These are phyloP conservation scores for Neodiprion lecontei DNA, from an alignment of 1,140 invertebrate species.

Conservation along the genomic window DNA sequence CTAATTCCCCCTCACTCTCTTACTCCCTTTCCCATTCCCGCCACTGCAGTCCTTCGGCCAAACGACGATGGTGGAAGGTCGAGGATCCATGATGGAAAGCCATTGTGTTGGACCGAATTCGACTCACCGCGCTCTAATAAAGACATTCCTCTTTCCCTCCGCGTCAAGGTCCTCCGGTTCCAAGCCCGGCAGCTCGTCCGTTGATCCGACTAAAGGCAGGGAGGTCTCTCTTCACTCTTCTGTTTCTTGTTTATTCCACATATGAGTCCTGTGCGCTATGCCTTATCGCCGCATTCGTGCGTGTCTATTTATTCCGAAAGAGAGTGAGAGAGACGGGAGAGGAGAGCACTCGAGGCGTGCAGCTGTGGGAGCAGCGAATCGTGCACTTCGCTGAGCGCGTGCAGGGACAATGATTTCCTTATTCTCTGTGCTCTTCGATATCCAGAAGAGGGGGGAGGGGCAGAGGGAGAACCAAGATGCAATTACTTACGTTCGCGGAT, in stretches of 20 bases:
- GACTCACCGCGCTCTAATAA: slow-evolving; percentile 49
- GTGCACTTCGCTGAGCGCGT: not conserved
- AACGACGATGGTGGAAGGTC: slow-evolving; percentile 10
- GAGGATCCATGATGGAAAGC: slow-evolving; percentile 27
- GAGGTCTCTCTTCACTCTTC: not conserved
- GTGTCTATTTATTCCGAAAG: not conserved
- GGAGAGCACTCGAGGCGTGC: not conserved
- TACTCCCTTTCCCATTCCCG: not conserved
- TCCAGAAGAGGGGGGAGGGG: no score
- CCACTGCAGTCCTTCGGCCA: not conserved
- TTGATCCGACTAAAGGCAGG: not conserved
- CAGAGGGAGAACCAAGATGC: not conserved
- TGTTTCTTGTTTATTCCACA: not conserved
- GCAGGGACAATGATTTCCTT: slow-evolving; percentile 53
- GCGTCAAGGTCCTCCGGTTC: slow-evolving; percentile 36
- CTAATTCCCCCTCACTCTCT: not conserved
- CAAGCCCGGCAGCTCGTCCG: slow-evolving; percentile 23
- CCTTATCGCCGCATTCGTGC: not conserved
- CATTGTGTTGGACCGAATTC: slow-evolving; percentile 39
- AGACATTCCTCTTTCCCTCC: slow-evolving; percentile 59
- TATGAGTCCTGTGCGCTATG: not conserved
- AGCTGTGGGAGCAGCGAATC: not conserved
- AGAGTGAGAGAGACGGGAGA: not conserved
- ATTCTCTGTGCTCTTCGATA: slow-evolving; percentile 42
- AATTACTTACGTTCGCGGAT: not conserved